Conservation (phyloP, 2,888 invertebrate genomes). For the Andrena haemorrhoa region DNA sequence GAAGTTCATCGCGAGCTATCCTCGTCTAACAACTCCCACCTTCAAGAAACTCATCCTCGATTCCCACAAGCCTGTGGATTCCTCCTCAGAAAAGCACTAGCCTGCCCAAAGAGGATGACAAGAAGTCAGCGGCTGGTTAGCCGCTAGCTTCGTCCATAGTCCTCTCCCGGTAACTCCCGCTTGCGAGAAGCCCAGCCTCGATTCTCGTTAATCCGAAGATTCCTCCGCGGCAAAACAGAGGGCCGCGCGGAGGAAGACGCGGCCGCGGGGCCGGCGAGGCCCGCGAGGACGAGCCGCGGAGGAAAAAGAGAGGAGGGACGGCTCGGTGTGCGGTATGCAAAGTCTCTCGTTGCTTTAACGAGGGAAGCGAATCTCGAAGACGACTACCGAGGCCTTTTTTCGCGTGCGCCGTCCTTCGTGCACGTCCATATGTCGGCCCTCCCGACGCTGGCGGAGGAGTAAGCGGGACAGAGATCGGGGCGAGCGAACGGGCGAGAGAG, state of each 20-base stretch:
- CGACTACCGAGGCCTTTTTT: conserved; percentile 76
- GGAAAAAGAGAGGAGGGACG: conserved; percentile 49
- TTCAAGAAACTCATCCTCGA: neutral
- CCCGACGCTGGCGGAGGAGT: conserved; percentile 25
- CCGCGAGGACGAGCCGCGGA: neutral
- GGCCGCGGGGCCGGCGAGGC: conserved; percentile 44
- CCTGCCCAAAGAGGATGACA: neutral
- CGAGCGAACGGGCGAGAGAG: conserved; percentile 22
- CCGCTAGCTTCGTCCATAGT: too few relatives aligned
- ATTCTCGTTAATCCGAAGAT: conserved; percentile 32
- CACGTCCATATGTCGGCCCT: conserved; percentile 67
- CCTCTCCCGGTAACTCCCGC: too few relatives aligned
- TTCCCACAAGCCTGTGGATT: neutral
- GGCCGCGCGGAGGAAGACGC: neutral
- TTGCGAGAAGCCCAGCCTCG: neutral
- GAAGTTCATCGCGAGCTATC: neutral
- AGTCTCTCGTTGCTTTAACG: conserved; percentile 83
- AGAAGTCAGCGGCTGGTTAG: too few relatives aligned
- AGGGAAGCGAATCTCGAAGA: conserved; percentile 85
- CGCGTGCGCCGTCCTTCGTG: conserved; percentile 67
- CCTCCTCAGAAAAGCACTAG: neutral
- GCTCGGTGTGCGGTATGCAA: conserved; percentile 76
- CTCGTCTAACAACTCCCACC: too few relatives aligned
- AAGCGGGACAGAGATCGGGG: conserved; percentile 4
- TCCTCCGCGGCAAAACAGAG: neutral